Evolutionary conservation across 23 tunicate species (phyloP), one percentile per base, ranked within the genome.

Genomic region (Styela clava): DNA sequence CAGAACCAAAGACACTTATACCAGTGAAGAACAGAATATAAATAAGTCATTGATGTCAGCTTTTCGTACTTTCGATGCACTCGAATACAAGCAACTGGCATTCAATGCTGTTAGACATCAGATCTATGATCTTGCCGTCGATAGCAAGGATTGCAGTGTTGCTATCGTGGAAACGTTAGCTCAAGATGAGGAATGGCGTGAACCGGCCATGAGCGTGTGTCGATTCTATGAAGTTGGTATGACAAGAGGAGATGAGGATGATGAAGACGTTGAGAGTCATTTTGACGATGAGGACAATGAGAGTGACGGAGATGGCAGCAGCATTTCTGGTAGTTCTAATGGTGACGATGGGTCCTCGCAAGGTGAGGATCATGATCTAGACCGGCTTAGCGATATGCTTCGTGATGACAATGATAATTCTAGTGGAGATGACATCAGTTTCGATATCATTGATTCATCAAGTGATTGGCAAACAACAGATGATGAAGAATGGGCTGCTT

Each of bases 191-290:
- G 56, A 78, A 22, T 51, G 74, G 74, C 85, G 82, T 24, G 73
- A 64, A 5, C 83, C 84, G 18, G 63, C 87, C 19, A 62, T 84
- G 79, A 84, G 88, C 35, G 79, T 89, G 18, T 89, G 95, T 81
- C 64, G 95, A 34, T 32, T 89, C 62, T 89, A 89, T 64, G 95
- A 89, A 74, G 76, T 89, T 37, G 95, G 95, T 2, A 74, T 83
- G 34, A 34, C 65, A 2, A 36, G 95, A 68, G 95, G 88, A 74
- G 67, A 82, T 29, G 86, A 83, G 34, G 95, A 84, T 35, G 95
- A 88, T 61, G 94, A 83, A 24, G 82, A 84, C 16, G 88, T 67
- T 63, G 95, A 83, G 5, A 79, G 37, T 34, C 80, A 34, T 28
- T 73, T 30, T 2, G 85, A 69, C 1, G 85, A 64, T 2, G 86